Base-by-base conservation (phyloP, 2,797 vertebrate species). In the Uromys caudimaculatus region DNA sequence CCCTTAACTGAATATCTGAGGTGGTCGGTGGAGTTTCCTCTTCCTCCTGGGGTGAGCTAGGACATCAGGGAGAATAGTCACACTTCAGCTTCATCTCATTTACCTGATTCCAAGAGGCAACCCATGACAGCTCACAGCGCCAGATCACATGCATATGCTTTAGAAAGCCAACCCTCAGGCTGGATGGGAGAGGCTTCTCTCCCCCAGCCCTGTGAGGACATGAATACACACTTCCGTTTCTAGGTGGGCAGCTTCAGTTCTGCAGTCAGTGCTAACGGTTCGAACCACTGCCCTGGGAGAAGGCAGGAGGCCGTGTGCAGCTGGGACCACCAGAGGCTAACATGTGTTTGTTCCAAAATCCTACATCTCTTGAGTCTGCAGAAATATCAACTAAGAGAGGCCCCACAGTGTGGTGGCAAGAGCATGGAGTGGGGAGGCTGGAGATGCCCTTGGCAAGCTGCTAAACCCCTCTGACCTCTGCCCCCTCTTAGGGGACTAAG, bases 361-460 rank as follows among this genome's bases (percentile, higher is more conserved):
- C 87, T 90, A 69, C 44, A 12, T 77, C 69, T 88, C 84, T 81
- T 32, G 76, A 50, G 54, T 50, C 64, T 44, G 64, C 1, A 1
- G 89, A 94, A 89, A 52, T 52, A 38, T 64, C 78, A 94, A 4
- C 32, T 64, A 86, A 62, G 83, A 91, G 58, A 41, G 60, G 60
- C 24, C 41, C 88, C 41, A 52, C 14, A 32, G 56, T 4, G 23
- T 14, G 60, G 27, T 24, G 73, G 71, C 50, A 47, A 58, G 73
- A 38, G 21, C 86, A 58, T 6, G 23, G 52, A n/a, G 3, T 44
- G 0, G 11, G 64, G 19, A 52, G 56, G 29, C 27, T 81, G 92
- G 38, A n/a, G n/a, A 27, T 75, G 32, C 19, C 54, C 32, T 56
- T 50, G 86, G 91, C 29, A 5, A 81, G 21, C 11, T 62, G 76